Percentiles rank a stretch among this genome's conserved stretches.
These are phyloP conservation scores for Arnoldichthys spilopterus DNA, from an alignment of 2,797 vertebrate genomes.

Conservation along the genomic window DNA sequence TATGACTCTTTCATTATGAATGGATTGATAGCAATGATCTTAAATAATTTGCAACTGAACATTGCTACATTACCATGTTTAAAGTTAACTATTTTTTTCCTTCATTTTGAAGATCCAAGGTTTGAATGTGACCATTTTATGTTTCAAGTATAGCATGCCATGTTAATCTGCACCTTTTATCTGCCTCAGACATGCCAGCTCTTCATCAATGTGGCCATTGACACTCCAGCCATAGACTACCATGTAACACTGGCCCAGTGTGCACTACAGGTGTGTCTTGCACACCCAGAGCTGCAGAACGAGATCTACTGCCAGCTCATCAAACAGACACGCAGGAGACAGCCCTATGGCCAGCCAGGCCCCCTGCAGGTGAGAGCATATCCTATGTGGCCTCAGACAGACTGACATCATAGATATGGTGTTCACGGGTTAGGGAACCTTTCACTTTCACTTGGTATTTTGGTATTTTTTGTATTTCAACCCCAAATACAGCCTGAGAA, in stretches of 20 bases:
- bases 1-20: neutral
- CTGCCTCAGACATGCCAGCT: slow-evolving; percentile 92
- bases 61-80: neutral
- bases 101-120: neutral
- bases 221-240: slow-evolving; percentile 96
- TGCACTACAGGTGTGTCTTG: slow-evolving; percentile 93
- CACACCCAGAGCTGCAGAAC: slow-evolving; percentile 95
- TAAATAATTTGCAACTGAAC: neutral
- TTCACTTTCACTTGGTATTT: neutral
- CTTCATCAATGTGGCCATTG: slow-evolving; percentile 97
- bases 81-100: too few species aligned
- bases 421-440: neutral
- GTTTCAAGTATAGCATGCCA: neutral
- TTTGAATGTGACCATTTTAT: neutral
- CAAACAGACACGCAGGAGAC: slow-evolving; percentile 91
- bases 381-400: neutral
- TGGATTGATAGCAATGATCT: neutral
- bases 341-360: slow-evolving; percentile 85
- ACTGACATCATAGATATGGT: neutral
- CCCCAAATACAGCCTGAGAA: too few species aligned
- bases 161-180: slow-evolving; percentile 4
- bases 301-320: slow-evolving; percentile 97
- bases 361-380: slow-evolving; percentile 86
- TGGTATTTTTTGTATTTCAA: too few species aligned
- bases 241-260: slow-evolving; percentile 97